Percentiles rank a stretch among this genome's conserved stretches.
phyloP scores from a whole-genome alignment of 2,113 vertebrate genomes.

The Hyla sarda region DNA sequence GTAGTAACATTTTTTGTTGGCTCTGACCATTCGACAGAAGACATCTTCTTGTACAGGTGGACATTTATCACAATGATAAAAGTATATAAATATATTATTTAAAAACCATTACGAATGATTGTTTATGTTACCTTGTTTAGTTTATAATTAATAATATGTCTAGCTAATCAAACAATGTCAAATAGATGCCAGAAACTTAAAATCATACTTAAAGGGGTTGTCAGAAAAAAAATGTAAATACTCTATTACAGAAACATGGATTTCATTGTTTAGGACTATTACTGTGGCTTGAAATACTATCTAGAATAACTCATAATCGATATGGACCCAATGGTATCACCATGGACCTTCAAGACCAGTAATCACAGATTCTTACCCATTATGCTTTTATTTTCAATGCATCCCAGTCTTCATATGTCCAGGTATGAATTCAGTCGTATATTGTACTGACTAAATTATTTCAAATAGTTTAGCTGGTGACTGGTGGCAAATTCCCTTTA shows the following conservation, averaged over 20 bases:
- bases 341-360: neutral
- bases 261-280: neutral
- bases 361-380: neutral
- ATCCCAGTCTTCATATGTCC: neutral
- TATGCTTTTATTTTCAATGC: neutral
- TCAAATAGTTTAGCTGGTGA: neutral
- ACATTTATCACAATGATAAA: neutral
- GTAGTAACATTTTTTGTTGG: neutral
- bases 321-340: neutral
- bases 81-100: neutral
- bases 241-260: neutral
- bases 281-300: neutral
- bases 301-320: neutral
- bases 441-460: neutral
- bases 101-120: too few relatives aligned
- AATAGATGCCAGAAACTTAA: too few relatives aligned
- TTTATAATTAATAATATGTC: too few relatives aligned
- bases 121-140: too few relatives aligned
- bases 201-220: neutral
- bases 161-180: too few relatives aligned
- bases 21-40: neutral
- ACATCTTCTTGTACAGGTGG: neutral
- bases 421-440: neutral
- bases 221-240: neutral
- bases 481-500: neutral